Percentiles rank a stretch among this genome's conserved stretches.
phyloP scores from a whole-genome alignment of 1,140 invertebrate species.

The Heterodera schachtii region DNA sequence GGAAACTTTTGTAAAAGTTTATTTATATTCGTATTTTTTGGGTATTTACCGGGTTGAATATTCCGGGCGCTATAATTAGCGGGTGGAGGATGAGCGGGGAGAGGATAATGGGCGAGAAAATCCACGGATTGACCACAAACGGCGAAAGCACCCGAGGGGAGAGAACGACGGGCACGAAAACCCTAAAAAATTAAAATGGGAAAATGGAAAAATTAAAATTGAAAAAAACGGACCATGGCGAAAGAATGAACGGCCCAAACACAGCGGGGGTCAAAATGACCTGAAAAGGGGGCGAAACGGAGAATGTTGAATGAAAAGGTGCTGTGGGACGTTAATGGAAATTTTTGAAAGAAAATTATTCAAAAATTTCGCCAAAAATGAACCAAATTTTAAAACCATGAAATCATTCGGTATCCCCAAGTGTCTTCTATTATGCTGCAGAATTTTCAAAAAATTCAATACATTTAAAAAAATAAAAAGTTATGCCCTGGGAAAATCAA shows the following conservation, averaged over 20 bases:
- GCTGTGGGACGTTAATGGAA: no score
- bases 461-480: no score
- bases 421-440: no score
- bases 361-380: no score
- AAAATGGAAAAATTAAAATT: not conserved
- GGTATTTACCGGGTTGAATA: constrained; percentile 33
- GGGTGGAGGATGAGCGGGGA: constrained; percentile 44
- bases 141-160: constrained; percentile 51
- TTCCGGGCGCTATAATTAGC: constrained; percentile 34
- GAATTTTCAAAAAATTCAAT: no score
- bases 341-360: no score
- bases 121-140: constrained; percentile 34
- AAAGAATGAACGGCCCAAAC: constrained; percentile 53
- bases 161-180: constrained; percentile 55
- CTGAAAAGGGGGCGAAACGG: not conserved
- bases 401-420: no score
- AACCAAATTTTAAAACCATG: no score
- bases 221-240: constrained; percentile 39
- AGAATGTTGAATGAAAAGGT: no score
- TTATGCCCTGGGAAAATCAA: no score
- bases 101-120: constrained; percentile 45
- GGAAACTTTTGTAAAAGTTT: no score
- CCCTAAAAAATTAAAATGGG: not conserved
- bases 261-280: constrained; percentile 55
- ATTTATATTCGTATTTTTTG: no score